Base-by-base conservation (phyloP, 2,113 vertebrate genomes). In the Rhodinocichla rosea region DNA sequence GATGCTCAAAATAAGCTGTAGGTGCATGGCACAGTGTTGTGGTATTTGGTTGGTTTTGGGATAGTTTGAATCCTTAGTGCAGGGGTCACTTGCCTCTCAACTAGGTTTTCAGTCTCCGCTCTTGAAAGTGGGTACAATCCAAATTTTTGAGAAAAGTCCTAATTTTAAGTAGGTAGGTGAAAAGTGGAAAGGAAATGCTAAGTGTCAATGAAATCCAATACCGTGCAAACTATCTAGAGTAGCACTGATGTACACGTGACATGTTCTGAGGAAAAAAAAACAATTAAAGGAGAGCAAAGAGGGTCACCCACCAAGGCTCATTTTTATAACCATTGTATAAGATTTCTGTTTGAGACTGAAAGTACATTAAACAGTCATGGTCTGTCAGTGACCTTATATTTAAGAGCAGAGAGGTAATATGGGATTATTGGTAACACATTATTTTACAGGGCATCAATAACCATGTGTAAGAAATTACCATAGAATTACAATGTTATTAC, bases 381-480 rank as follows among this genome's bases (percentile, higher is more conserved):
- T 95, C 95, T 96, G 96, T 96, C 95, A 94, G 83, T 96, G 92
- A 93, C 83, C 94, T 87, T 94, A 65, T 97, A 96, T 97, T 97
- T 97, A 97, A 96, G 95, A 96, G 92, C 94, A 94, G 95, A 97
- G 92, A 95, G 79, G 88, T 82, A 94, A 94, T 94, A 89, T 44
- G 88, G 90, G 90, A 96, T 95, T 95, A 93, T 96, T 97, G 90
- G 96, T 90, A 96, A 97, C 90, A 94, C 90, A 28, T 65, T 96
- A 87, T 93, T 97, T 96, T 96, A 95, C 69, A 94, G 93, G 88
- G 86, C 90, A 94, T 97, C 93, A 86, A 90, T 96, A 97, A 86
- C 94, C 95, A 96, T 94, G 93, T 96, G 96, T 87, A 95, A 97
- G 86, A 95, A 97, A 95, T 97, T 96, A 95, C 88, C 96, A 96